Evolutionary conservation across 2,797 vertebrate species (phyloP).

Genomic region (Syngnathus rostellatus): DNA sequence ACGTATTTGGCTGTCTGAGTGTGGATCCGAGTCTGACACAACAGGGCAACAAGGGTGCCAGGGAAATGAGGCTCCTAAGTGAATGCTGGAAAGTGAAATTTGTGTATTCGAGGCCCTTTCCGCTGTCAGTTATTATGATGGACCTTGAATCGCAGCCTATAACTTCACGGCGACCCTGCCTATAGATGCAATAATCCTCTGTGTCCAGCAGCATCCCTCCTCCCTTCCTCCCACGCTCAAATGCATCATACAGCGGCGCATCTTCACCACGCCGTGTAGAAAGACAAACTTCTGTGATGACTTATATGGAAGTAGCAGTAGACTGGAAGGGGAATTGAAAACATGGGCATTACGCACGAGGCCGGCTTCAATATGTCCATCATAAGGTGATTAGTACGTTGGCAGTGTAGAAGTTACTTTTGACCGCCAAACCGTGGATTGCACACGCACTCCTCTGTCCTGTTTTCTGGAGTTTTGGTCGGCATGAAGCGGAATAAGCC

Average conservation of each 20-base stretch:
- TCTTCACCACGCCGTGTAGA: neutral
- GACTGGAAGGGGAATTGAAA: conserved; percentile 17
- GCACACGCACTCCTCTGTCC: conserved; percentile 7
- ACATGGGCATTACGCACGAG: conserved; percentile 20
- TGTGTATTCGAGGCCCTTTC: neutral
- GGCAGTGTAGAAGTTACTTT: conserved; percentile 17
- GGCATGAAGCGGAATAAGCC: conserved; percentile 24
- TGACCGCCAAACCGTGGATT: conserved; percentile 27
- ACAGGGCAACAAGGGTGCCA: neutral
- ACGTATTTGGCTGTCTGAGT: neutral
- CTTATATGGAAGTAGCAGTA: conserved; percentile 7
- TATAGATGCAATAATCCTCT: conserved; percentile 48
- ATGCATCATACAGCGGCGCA: conserved; percentile 35
- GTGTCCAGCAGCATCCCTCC: conserved; percentile 27
- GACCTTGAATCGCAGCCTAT: neutral
- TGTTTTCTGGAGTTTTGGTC: conserved; percentile 30
- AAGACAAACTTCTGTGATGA: conserved; percentile 28
- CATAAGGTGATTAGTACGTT: conserved; percentile 21
- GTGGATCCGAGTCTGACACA: neutral
- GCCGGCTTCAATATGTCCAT: conserved; percentile 32
- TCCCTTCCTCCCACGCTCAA: conserved; percentile 52
- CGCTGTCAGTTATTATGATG: neutral
- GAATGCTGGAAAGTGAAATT: neutral
- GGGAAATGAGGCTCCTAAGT: neutral
- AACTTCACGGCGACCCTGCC: neutral